These are phyloP conservation scores for Lypha dubia DNA, from an alignment of 2,888 invertebrate genomes.

Conservation along the genomic window DNA sequence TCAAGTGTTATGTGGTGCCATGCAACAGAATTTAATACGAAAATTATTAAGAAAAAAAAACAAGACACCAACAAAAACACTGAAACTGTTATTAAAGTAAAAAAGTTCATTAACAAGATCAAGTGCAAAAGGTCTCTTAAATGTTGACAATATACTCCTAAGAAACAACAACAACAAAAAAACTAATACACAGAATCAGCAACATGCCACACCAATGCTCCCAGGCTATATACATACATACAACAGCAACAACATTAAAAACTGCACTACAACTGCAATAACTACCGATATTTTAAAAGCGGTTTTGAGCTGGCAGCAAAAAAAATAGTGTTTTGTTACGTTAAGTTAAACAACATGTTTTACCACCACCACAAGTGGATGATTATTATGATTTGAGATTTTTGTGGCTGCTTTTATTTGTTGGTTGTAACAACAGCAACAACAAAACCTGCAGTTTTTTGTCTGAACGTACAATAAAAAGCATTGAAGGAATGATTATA, in stretches of 20 bases:
- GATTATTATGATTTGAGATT: conserved; percentile 53
- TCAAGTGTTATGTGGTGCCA: conserved; percentile 29
- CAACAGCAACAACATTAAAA: conserved; percentile 9
- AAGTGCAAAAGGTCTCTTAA: conserved; percentile 72
- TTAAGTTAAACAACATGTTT: conserved; percentile 63
- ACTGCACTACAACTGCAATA: neutral
- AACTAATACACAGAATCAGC: conserved; percentile 6
- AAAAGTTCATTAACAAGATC: conserved; percentile 74
- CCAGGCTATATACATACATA: conserved; percentile 1
- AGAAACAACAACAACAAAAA: too few species aligned
- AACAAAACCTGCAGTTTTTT: conserved; percentile 53
- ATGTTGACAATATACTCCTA: conserved; percentile 57
- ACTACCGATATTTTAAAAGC: conserved; percentile 20
- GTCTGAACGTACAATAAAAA: conserved; percentile 54
- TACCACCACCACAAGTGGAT: conserved; percentile 66
- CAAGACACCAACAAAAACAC: neutral
- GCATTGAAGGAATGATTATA: conserved; percentile 11
- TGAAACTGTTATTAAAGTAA: conserved; percentile 48
- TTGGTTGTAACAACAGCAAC: conserved; percentile 16
- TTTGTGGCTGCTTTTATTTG: conserved; percentile 33
- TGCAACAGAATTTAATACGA: conserved; percentile 30
- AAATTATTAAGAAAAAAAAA: conserved; percentile 27
- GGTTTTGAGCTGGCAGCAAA: too few species aligned
- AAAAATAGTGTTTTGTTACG: conserved; percentile 38
- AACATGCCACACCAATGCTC: conserved; percentile 38